These are phyloP conservation scores for Drosophila jambulina DNA, from an alignment of 1,140 invertebrate genomes.

Conservation along the genomic window DNA sequence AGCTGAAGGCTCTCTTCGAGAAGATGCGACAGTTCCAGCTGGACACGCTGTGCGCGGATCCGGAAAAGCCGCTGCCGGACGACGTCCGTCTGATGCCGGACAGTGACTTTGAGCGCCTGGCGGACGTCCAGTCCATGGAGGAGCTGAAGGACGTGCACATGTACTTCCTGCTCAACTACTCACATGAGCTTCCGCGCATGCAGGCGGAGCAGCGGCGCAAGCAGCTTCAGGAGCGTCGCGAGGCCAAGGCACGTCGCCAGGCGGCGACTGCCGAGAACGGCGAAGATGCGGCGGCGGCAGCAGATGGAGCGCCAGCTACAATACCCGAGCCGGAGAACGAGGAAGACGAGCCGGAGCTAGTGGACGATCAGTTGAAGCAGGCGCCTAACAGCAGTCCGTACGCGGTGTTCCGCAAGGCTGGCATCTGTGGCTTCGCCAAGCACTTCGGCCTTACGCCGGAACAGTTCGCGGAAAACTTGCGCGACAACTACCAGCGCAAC, in stretches of 20 bases:
- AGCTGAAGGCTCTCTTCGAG: constrained; percentile 92
- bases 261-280: constrained; percentile 85
- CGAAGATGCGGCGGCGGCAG: constrained; percentile 85
- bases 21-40: constrained; percentile 97
- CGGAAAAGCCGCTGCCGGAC: constrained; percentile 93
- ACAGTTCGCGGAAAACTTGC: constrained; percentile 98
- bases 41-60: constrained; percentile 93
- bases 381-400: constrained; percentile 95
- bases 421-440: constrained; percentile 94
- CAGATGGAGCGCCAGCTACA: constrained; percentile 35
- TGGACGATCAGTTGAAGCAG: constrained; percentile 90
- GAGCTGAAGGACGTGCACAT: constrained; percentile 96
- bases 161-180: constrained; percentile 97
- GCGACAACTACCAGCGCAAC: constrained; percentile 98
- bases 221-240: constrained; percentile 87
- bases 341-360: constrained; percentile 86
- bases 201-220: constrained; percentile 90
- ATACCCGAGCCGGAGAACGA: constrained; percentile 86
- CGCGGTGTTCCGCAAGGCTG: constrained; percentile 93
- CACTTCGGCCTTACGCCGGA: constrained; percentile 98
- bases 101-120: constrained; percentile 93
- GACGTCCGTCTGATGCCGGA: constrained; percentile 93
- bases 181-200: constrained; percentile 94
- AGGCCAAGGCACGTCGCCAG: constrained; percentile 85
- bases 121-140: constrained; percentile 93